Conservation (phyloP, 1,140 invertebrate genomes). For the Aplysia californica region DNA sequence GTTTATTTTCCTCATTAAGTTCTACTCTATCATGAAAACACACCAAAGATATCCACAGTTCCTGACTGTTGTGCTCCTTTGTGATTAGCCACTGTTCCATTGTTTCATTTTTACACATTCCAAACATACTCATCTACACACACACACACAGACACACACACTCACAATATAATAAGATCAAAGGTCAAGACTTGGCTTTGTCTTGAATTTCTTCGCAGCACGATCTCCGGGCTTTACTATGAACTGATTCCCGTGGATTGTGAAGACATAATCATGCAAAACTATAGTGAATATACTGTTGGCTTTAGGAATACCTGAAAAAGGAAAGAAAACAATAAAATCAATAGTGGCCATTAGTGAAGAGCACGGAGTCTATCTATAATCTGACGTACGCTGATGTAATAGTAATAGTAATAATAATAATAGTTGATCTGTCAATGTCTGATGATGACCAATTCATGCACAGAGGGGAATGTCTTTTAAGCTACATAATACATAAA, state of each 20-base stretch:
- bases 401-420: neutral
- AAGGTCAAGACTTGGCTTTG: slow-evolving; percentile 43
- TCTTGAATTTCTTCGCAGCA: slow-evolving; percentile 79
- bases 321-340: neutral
- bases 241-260: slow-evolving; percentile 78
- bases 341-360: neutral
- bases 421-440: no score
- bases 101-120: no score
- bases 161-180: no score
- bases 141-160: no score
- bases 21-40: no score
- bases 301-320: slow-evolving; percentile 77
- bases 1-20: no score
- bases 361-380: neutral
- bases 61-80: no score
- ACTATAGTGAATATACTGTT: slow-evolving; percentile 75
- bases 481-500: neutral
- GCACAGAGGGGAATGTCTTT: neutral
- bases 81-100: no score
- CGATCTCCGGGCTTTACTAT: slow-evolving; percentile 76
- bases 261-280: slow-evolving; percentile 73
- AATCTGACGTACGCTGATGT: neutral
- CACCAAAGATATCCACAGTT: no score
- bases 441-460: neutral
- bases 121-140: no score